A percentile compares a stretch with the other conserved stretches of the same genome.
phyloP scores from a whole-genome alignment of 2,113 vertebrate genomes.

The Ctenodactylus gundi region DNA sequence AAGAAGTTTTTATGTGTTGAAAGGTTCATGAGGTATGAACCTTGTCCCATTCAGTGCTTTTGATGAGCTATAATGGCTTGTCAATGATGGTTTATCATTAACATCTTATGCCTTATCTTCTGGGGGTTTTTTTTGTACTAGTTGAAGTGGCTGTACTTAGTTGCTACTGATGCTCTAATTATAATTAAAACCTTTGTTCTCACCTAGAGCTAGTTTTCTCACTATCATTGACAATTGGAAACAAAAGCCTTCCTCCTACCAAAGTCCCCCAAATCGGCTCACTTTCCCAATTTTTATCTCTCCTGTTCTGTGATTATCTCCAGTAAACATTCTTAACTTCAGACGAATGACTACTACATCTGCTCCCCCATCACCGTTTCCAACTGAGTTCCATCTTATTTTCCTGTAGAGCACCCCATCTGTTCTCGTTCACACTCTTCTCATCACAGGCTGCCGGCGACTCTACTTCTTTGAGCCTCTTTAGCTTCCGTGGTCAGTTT shows the following conservation, averaged over 20 bases:
- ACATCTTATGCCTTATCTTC: no score
- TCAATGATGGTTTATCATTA: no score
- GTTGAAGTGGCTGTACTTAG: background rate
- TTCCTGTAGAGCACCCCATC: background rate
- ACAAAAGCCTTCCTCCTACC: background rate
- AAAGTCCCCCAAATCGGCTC: background rate
- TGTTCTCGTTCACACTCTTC: background rate
- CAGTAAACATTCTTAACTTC: background rate
- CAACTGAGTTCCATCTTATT: background rate
- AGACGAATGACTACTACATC: background rate
- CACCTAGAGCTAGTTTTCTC: background rate
- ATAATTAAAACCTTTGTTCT: background rate
- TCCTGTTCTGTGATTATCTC: background rate
- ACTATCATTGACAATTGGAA: background rate
- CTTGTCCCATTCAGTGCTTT: background rate
- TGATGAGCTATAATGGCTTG: background rate
- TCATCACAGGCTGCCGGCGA: rapidly evolving
- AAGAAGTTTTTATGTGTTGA: background rate
- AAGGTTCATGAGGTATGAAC: background rate
- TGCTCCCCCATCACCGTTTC: background rate
- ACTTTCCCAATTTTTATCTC: background rate
- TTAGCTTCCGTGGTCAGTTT: background rate
- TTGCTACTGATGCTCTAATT: background rate
- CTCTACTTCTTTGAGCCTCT: no score
- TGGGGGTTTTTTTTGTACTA: background rate